Base-by-base conservation (phyloP, 1,140 invertebrate genomes). In the Holcopasites calliopsidis region DNA sequence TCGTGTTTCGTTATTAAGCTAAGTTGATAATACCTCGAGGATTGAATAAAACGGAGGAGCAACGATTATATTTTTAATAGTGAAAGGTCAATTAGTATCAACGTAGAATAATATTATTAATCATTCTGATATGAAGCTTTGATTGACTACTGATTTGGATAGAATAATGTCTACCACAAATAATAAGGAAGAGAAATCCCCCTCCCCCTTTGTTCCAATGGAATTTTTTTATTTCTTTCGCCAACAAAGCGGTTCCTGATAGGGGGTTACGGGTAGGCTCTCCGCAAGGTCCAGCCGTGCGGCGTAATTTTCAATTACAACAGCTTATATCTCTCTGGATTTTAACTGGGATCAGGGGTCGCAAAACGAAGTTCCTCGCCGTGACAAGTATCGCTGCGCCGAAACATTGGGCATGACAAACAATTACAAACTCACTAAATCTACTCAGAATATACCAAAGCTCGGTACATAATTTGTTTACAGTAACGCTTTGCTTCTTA, bases 271-370 rank as follows among this genome's bases (percentile, higher is more conserved):
- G 78, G 72, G 38, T 44, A 74, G 65, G 54, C 49, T 80, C 69
- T 79, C 80, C 42, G 61, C 69, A 69, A 70, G 84, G 78, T 33
- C 69, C 85, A 84, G 62, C 84, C 79, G 77, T 79, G 84, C 85
- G 85, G 80, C 69, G 80, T 86, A 86, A 86, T 86, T 86, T 86
- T 86, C 84, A 86, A 86, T 86, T 86, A 86, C 80, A 80, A 86
- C 77, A 86, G 84, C 86, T 86, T 86, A 86, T 86, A 86, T 86
- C 85, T 58, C 77, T 55, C 35, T 76, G 79, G 72, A 81, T 85
- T 86, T 72, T 77, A 77, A 80, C 61, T 49, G 66, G 68, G 35
- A 82, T 70, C 47, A 49, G 35, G 47, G 71, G 65, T 76, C 61
- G 47, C 50, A 11, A 35, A 57, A 21, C 61, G 47, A 35, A 18